Percentiles rank a stretch among this genome's conserved stretches.
Evolutionary conservation across 2,888 invertebrate species (phyloP).

Genomic region (Loripinus fragilis): DNA sequence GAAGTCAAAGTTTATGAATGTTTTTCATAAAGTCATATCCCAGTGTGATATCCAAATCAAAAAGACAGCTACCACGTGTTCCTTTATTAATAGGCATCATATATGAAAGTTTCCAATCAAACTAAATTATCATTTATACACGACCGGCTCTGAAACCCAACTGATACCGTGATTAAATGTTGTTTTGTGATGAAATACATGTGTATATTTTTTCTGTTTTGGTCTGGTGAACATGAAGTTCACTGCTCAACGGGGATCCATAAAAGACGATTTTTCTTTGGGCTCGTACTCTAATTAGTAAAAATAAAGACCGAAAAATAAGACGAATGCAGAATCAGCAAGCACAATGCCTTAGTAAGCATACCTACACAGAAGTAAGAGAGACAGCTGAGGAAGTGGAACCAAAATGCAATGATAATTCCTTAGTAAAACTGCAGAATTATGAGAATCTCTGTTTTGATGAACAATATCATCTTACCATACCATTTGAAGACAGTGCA

Average conservation of each 20-base stretch:
- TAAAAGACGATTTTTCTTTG: conserved; percentile 21
- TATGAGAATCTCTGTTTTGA: conserved; percentile 33
- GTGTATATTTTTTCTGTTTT: not conserved
- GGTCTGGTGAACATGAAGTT: conserved; percentile 10
- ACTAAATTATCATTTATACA: too few relatives aligned
- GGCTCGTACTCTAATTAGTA: conserved; percentile 32
- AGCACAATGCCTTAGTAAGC: conserved; percentile 18
- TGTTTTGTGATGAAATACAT: not conserved
- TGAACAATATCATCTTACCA: conserved; percentile 30
- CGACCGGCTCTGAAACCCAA: too few relatives aligned
- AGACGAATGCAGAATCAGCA: conserved; percentile 28
- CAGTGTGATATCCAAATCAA: too few relatives aligned
- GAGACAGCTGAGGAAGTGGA: conserved; percentile 18
- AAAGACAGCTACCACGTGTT: too few relatives aligned
- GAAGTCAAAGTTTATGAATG: too few relatives aligned
- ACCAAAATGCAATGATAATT: conserved; percentile 37
- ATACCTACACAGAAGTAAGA: not conserved
- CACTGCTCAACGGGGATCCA: not conserved
- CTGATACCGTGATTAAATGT: not conserved
- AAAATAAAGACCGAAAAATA: conserved; percentile 31
- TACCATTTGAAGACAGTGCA: conserved; percentile 8
- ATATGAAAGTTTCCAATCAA: too few relatives aligned
- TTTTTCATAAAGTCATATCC: too few relatives aligned
- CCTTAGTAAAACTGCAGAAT: conserved; percentile 28
- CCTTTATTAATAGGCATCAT: too few relatives aligned